Percentiles rank a stretch among this genome's conserved stretches.
These are phyloP conservation scores for Ochropacha duplaris DNA, from an alignment of 2,888 invertebrate genomes.

Conservation along the genomic window DNA sequence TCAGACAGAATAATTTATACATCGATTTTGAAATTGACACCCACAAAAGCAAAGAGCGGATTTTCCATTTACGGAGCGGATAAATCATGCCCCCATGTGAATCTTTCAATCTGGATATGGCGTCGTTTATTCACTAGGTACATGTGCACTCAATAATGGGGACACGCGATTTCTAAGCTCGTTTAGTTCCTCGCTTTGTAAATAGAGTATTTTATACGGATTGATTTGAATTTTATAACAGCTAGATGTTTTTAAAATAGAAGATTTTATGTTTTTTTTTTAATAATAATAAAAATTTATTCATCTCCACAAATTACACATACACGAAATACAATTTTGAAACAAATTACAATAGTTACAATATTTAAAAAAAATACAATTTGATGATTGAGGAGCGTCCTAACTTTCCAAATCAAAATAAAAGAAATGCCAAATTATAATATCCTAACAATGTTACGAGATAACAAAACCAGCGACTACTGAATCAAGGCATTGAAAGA, in stretches of 20 bases:
- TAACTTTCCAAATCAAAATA: neutral
- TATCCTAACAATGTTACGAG: neutral
- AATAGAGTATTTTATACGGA: neutral
- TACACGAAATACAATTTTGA: too few species aligned
- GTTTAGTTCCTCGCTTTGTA: neutral
- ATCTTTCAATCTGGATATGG: conserved; percentile 1
- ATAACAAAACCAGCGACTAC: neutral
- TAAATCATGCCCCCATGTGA: neutral
- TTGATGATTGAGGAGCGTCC: too few species aligned
- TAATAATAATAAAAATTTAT: too few species aligned
- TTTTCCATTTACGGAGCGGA: neutral
- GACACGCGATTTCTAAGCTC: neutral
- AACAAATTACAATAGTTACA: too few species aligned
- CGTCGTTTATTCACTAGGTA: neutral
- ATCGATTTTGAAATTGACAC: conserved; percentile 1
- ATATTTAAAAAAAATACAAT: too few species aligned
- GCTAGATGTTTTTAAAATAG: too few species aligned
- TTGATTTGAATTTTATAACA: neutral
- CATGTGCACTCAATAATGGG: neutral
- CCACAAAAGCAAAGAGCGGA: neutral
- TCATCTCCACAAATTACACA: too few species aligned
- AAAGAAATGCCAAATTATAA: neutral
- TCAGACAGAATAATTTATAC: neutral
- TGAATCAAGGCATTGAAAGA: conserved; percentile 1
- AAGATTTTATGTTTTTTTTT: too few species aligned